Evolutionary conservation across 92 coral and sea anemone species (phyloP).

Genomic region (Micromussa lordhowensis): DNA sequence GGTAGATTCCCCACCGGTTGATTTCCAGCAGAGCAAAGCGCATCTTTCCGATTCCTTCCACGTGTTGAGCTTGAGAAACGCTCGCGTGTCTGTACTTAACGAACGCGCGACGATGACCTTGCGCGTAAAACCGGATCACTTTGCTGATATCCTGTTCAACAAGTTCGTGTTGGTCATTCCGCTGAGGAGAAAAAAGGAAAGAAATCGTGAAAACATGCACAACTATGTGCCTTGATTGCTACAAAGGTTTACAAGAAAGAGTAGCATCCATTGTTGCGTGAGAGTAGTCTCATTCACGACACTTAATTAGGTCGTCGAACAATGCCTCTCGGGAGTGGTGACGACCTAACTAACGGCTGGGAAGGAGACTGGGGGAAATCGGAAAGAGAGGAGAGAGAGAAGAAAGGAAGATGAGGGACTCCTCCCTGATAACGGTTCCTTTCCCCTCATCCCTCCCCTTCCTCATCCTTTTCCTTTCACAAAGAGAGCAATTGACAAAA

Average conservation of each 20-base stretch:
- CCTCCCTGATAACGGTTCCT: neutral
- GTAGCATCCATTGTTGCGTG: neutral
- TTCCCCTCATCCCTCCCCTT: neutral
- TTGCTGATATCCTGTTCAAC: constrained; percentile 81
- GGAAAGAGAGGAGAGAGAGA: neutral
- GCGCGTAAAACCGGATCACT: constrained; percentile 80
- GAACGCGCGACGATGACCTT: constrained; percentile 92
- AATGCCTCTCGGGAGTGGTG: neutral
- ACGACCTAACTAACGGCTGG: neutral
- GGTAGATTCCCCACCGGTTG: constrained; percentile 97
- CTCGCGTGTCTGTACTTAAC: constrained; percentile 80
- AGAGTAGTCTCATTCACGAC: neutral
- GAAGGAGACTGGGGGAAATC: neutral
- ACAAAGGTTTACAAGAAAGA: neutral
- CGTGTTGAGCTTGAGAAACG: constrained; percentile 70
- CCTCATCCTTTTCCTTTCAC: neutral
- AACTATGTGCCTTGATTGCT: neutral
- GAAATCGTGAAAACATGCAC: neutral
- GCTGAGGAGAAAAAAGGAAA: constrained; percentile 55
- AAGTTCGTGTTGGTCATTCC: constrained; percentile 65
- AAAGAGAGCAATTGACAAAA: neutral
- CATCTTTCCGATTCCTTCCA: constrained; percentile 74
- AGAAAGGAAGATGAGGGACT: neutral
- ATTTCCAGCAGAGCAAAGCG: constrained; percentile 82
- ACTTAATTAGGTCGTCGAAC: neutral